Evolutionary conservation across 2,888 invertebrate species (phyloP).

Genomic region (Microdon myrmicae): DNA sequence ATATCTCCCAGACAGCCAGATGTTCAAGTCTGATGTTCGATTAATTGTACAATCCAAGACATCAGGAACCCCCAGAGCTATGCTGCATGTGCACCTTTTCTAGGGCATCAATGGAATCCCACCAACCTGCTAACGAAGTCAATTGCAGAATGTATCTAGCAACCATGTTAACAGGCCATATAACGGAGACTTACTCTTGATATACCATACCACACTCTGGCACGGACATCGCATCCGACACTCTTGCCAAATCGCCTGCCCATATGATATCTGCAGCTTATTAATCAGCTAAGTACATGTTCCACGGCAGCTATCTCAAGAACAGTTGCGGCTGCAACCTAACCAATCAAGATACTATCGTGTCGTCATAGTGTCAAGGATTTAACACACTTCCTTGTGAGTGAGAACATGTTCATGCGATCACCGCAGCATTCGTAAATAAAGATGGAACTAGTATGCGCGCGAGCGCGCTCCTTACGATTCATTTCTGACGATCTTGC

Average conservation of each 20-base stretch:
- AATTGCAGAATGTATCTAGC: too few species aligned
- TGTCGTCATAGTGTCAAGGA: conserved; percentile 43
- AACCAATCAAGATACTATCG: conserved; percentile 51
- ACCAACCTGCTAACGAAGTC: too few species aligned
- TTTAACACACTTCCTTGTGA: conserved; percentile 50
- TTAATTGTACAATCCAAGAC: too few species aligned
- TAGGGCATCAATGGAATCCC: too few species aligned
- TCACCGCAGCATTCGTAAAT: conserved; percentile 3
- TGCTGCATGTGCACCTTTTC: too few species aligned
- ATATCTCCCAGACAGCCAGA: too few species aligned
- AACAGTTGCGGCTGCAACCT: conserved; percentile 14
- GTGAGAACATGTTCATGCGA: conserved; percentile 28
- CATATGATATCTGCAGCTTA: conserved; percentile 48
- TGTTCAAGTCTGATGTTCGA: too few species aligned
- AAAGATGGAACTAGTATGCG: conserved; percentile 29
- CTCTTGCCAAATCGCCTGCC: conserved; percentile 40
- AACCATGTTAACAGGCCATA: conserved; percentile 42
- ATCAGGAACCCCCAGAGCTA: too few species aligned
- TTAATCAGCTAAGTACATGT: conserved; percentile 51
- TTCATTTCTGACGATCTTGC: conserved; percentile 28
- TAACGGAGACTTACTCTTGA: conserved; percentile 29
- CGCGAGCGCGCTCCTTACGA: too few species aligned
- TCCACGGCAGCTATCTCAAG: conserved; percentile 20
- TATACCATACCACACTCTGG: conserved; percentile 14
- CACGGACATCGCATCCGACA: conserved; percentile 1